Evolutionary conservation across 2,113 vertebrate genomes (phyloP), one percentile per base, ranked within the genome.

Genomic region (Lepus timidus): DNA sequence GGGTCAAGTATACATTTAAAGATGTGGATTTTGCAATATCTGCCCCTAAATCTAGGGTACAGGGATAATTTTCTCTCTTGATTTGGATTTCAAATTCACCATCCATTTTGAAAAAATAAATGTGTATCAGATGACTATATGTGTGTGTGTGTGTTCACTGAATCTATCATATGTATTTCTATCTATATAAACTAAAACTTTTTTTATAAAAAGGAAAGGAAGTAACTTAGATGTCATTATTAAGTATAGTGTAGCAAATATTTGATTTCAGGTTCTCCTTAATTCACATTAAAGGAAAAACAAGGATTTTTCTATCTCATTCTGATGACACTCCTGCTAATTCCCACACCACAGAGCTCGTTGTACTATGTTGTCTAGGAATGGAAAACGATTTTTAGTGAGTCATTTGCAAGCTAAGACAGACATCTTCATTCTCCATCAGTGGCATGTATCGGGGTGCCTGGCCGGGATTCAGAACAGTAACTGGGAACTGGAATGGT

Each of bases 341-440:
- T 39, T 76, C 7, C 67, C 14, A 19, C 51, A 51, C 11, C 58
- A 44, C 13, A 65, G 70, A 49, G 55, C 4, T 29, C 6, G 6
- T 49, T 33, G 23, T 64, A 9, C 51, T 79, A 86, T 33, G 91
- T 94, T 92, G 85, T 85, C 39, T 74, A 95, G 83, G 68, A 74
- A 55, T 36, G 14, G 20, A 75, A 68, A 67, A 44, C n/a, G 25
- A 58, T 52, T 85, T 92, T 87, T 27, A 19, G 11, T 49, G 76
- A 74, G 14, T 22, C 71, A 7, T 73, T 93, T 74, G 22, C 23
- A 86, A 58, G 44, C 36, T 83, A 39, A 58, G 16, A 2, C 44
- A 88, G 89, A 61, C 13, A 22, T 19, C 6, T 85, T 36, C 9
- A 76, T 27, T 51, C 20, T 58, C 2, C 27, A 39, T 55, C 20